Base-by-base conservation (phyloP, 2,797 vertebrate genomes). In the Artibeus lituratus region DNA sequence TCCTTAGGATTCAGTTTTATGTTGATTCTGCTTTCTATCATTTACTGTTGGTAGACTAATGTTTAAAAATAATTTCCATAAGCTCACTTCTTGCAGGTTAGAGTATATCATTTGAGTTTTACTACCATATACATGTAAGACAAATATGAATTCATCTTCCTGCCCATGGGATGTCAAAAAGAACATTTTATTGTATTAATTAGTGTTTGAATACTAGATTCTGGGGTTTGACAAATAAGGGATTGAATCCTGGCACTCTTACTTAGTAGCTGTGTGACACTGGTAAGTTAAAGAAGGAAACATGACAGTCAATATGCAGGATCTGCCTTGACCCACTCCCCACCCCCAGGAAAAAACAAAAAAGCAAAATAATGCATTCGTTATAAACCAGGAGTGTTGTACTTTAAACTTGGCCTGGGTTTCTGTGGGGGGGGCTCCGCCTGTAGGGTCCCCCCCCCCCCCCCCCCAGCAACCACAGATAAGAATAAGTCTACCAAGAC, bases 1-100 rank as follows among this genome's bases (percentile, higher is more conserved):
- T n/a, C 47, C 76, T 73, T 69, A 92, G 70, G 35, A 74, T 87
- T 87, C 51, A n/a, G 16, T 95, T 95, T 94, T 89, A 53, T 85
- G 39, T 95, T 91, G 26, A 72, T 88, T 91, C 55, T 94, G 51
- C 87, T 84, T 84, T 78, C 72, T 78, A 0, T 92, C 14, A 24
- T 10, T 86, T 95, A 78, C 32, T 0, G 7, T 29, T 78, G 14
- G 22, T n/a, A 78, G 49, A 72, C 51, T 74, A 69, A 53, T 80
- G 12, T 77, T 96, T 94, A 35, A 78, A 82, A 53, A 69, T 47
- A 88, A 18, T 94, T 97, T 9, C 72, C 3, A 12, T 86, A 76
- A 89, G 29, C 5, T 95, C 35, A 87, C 19, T 24, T 93, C 37
- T 49, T 94, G 4, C 37, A 78, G 49, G 37, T 93, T 82, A 77